Conservation (phyloP, 35 echinoderm and acorn worm species). For the Stichopus chloronotus region DNA sequence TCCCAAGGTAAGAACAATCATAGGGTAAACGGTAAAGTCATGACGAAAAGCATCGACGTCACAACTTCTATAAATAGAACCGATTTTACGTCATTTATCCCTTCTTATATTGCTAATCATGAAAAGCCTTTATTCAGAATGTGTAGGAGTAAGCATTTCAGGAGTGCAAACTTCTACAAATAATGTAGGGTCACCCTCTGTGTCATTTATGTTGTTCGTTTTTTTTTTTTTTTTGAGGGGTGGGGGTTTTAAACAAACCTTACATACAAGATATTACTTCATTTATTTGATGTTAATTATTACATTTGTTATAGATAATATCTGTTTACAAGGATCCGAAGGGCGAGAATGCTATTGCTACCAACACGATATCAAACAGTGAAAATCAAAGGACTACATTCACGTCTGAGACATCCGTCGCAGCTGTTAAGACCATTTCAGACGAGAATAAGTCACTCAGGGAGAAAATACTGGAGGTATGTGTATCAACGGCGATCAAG, state of each 20-base stretch:
- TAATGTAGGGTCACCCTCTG: too few relatives aligned
- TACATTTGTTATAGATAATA: background rate
- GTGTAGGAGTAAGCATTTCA: too few relatives aligned
- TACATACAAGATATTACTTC: too few relatives aligned
- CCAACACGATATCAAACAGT: background rate
- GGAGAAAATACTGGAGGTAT: conserved; percentile 32
- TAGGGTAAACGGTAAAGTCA: background rate
- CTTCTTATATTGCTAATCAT: too few relatives aligned
- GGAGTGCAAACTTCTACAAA: too few relatives aligned
- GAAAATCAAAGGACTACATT: background rate
- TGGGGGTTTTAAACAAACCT: too few relatives aligned
- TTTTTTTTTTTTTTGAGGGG: too few relatives aligned
- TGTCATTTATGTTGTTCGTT: too few relatives aligned
- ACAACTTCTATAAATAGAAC: too few relatives aligned
- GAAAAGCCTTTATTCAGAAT: too few relatives aligned
- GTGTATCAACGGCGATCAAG: background rate
- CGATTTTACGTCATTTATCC: too few relatives aligned
- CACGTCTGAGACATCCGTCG: background rate
- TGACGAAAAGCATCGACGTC: background rate
- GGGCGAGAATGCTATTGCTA: conserved; percentile 28
- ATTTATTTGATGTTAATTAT: too few relatives aligned
- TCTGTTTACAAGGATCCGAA: conserved; percentile 51
- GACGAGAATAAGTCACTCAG: conserved; percentile 33
- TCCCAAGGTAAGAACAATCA: conserved; percentile 64
- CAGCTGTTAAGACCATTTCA: background rate